Evolutionary conservation across 2,113 vertebrate species (phyloP), one percentile per base, ranked within the genome.

Genomic region (Charadrius vociferus): DNA sequence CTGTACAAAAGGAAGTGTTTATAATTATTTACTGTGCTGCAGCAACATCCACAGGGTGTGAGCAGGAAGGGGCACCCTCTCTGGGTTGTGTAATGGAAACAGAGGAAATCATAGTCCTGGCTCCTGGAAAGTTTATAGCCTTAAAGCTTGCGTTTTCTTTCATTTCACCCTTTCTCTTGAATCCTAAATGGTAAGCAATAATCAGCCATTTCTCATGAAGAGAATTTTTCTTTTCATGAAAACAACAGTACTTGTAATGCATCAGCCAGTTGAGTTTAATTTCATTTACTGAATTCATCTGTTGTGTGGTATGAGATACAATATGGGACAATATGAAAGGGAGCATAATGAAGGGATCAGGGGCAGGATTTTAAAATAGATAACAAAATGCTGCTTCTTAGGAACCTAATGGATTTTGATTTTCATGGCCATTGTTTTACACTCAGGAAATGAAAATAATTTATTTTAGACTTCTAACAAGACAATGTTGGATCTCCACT

Each of bases 1-100:
- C 67, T 53, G 66, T 63, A 92, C 63, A 94, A 95, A 97, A 66
- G 62, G 90, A 92, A 92, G 49, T 84, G 91, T 95, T 95, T 83
- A 23, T 82, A 82, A 90, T 88, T 93, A 87, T 95, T 97, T 94
- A 92, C 75, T 86, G 30, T 86, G 72, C 84, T 89, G 86, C 59
- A 56, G 80, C 79, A 93, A 14, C 83, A 90, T 92, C 68, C 77
- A 66, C 50, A 9, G 86, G 75, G 75, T 59, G 67, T 62, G 83
- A 80, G 79, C 74, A 86, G 87, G 90, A 96, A 93, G 88, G 93
- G 87, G 32, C 72, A 84, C 56, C n/a, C 52, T 77, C 70, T 81
- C 50, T 84, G 43, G 11, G 88, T 70, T 0, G 0, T 73, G 66
- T 77, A 5, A 0, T 68, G 62, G 55, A 90, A 91, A 95, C 81